Percentiles rank a stretch among this genome's conserved stretches.
Evolutionary conservation across 2,797 vertebrate genomes (phyloP).

Genomic region (Chloroceryle inda): DNA sequence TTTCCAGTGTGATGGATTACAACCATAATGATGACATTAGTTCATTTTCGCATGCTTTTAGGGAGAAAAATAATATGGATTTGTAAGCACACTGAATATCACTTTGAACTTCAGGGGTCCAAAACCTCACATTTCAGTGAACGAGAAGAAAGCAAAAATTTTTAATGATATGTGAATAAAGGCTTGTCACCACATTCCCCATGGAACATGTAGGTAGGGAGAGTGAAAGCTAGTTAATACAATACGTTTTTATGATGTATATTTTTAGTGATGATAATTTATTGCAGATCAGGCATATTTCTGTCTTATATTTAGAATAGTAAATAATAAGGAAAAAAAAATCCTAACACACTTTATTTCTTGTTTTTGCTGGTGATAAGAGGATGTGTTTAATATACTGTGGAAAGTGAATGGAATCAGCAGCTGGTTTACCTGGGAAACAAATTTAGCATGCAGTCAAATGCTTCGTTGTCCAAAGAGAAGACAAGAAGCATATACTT

Average conservation of each 20-base stretch:
- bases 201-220: background rate
- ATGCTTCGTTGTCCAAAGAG: slow-evolving; percentile 31
- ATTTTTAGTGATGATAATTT: background rate
- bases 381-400: background rate
- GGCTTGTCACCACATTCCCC: background rate
- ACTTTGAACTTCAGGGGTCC: background rate
- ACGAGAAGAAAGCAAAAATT: background rate
- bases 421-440: slow-evolving; percentile 20
- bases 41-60: background rate
- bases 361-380: background rate
- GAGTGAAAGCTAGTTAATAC: background rate
- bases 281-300: background rate
- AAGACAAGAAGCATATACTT: background rate
- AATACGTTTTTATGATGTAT: background rate
- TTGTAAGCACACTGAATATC: background rate
- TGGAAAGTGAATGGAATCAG: background rate
- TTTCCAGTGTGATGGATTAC: background rate
- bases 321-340: background rate
- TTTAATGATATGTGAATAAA: background rate
- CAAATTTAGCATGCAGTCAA: slow-evolving; percentile 10
- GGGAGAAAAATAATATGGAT: background rate
- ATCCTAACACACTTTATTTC: background rate
- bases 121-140: background rate
- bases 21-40: background rate
- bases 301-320: background rate